Evolutionary conservation across 1,140 invertebrate species (phyloP), one percentile per base, ranked within the genome.

Genomic region (Mya arenaria): DNA sequence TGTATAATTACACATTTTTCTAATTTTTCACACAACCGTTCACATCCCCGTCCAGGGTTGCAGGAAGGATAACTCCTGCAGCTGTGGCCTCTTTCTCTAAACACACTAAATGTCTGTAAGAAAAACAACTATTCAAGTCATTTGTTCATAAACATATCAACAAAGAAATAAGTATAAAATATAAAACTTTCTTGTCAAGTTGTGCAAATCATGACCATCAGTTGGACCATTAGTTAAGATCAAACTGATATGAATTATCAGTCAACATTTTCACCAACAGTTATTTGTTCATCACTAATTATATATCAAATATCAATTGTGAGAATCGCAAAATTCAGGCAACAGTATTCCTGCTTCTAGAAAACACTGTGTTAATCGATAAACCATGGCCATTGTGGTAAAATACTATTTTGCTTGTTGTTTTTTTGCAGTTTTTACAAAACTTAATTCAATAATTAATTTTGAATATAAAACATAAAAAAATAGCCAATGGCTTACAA

Each of bases 51-150:
- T 88, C 85, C 37, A 87, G 72, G 37, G 72, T 84, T 25, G 85
- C 68, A 0, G 90, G 89, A 25, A 88, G 39, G 8, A 92, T 87
- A 0, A 92, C 78, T 10, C 89, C 90, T 32, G 86, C 85, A n/a
- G 81, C 80, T 41, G 88, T 25, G 17, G 91, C 91, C 85, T 93
- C 92, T 80, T 86, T 88, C 55, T 92, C 87, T 34, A 93, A 78
- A 25, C 88, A 86, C 10, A 84, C 88, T 15, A 92, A 74, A 82
- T 92, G 89, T 81, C 92, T 92, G 86, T 36, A 89, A 85, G 52
- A 68, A 74, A 41, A 73, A 65, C 32, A 82, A 44, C 28, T 30
- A 55, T 52, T 30, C 58, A n/a, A 37, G 28, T 44, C 23, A 37
- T 37, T 52, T 19, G 34, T 37, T 10, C 25, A 8, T 65, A 19